Percentiles rank a stretch among this genome's conserved stretches.
These are phyloP conservation scores for Ormyrus pomaceus DNA, from an alignment of 2,888 invertebrate genomes.

Conservation along the genomic window DNA sequence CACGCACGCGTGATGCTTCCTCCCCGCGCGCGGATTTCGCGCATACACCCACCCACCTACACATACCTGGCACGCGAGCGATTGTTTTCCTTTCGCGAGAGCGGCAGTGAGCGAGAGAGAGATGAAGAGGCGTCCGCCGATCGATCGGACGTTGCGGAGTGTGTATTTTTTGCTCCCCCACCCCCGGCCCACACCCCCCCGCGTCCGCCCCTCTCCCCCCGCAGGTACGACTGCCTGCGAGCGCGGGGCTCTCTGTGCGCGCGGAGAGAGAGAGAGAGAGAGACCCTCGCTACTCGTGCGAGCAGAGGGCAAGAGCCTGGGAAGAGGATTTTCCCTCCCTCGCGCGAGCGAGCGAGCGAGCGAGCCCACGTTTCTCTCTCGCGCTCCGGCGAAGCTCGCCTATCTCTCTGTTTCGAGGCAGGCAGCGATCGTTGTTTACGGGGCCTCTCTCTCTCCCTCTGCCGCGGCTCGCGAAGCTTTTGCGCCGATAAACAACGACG, in stretches of 20 bases:
- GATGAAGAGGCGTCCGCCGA: slow-evolving; percentile 17
- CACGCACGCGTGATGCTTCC: neutral
- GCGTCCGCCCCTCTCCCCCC: neutral
- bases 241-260: too few species aligned
- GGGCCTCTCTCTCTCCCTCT: too few species aligned
- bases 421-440: too few species aligned
- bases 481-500: too few species aligned
- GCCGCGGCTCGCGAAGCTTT: too few species aligned
- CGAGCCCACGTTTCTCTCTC: neutral
- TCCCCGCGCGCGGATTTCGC: neutral
- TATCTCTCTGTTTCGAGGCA: neutral
- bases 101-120: slow-evolving; percentile 13
- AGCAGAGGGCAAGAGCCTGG: slow-evolving; percentile 49
- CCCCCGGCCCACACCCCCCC: neutral
- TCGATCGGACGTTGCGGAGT: slow-evolving; percentile 40
- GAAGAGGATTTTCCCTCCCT: slow-evolving; percentile 51
- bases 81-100: slow-evolving; percentile 47
- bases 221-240: too few species aligned
- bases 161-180: slow-evolving; percentile 21
- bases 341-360: neutral
- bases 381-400: neutral
- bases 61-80: slow-evolving; percentile 1
- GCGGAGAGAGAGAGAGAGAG: too few species aligned
- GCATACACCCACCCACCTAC: neutral
- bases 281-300: too few species aligned